These are phyloP conservation scores for Psittacula echo DNA, from an alignment of 2,797 vertebrate genomes.

Conservation along the genomic window DNA sequence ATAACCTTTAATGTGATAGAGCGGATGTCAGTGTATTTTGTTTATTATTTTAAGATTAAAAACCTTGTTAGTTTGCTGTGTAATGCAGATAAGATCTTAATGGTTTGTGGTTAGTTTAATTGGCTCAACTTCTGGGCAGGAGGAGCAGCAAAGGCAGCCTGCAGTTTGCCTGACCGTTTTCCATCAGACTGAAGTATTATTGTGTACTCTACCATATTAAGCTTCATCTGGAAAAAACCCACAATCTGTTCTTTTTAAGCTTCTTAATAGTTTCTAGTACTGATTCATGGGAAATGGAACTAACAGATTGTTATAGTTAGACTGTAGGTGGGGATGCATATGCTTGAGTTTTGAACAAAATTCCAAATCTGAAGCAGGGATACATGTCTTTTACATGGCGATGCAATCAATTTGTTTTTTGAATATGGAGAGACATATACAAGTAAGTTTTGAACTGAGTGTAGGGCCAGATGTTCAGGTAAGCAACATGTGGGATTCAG, in stretches of 20 bases:
- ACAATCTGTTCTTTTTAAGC: slow-evolving; percentile 63
- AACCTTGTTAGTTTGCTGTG: not conserved
- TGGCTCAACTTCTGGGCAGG: not conserved
- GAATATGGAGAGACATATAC: not conserved
- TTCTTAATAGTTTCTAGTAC: slow-evolving; percentile 56
- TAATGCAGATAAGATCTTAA: not conserved
- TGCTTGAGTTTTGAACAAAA: slow-evolving; percentile 34
- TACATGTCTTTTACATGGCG: not conserved
- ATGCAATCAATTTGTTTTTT: not conserved
- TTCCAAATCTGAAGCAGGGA: not conserved
- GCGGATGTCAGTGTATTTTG: not conserved
- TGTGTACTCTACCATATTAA: slow-evolving; percentile 40
- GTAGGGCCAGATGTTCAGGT: not conserved
- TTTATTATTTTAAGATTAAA: not conserved
- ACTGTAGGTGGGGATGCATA: not conserved
- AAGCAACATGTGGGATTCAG: not conserved
- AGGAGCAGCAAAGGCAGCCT: not conserved
- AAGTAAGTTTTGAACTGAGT: not conserved
- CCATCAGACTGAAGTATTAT: slow-evolving; percentile 42
- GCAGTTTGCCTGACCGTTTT: slow-evolving; percentile 34
- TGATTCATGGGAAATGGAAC: slow-evolving; percentile 46
- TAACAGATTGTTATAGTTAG: slow-evolving; percentile 50
- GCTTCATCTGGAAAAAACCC: slow-evolving; percentile 44
- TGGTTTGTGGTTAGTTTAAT: not conserved
- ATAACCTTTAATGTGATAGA: not conserved